phyloP scores from a whole-genome alignment of 2,888 invertebrate species.

The Arrhopalites spinosus region DNA sequence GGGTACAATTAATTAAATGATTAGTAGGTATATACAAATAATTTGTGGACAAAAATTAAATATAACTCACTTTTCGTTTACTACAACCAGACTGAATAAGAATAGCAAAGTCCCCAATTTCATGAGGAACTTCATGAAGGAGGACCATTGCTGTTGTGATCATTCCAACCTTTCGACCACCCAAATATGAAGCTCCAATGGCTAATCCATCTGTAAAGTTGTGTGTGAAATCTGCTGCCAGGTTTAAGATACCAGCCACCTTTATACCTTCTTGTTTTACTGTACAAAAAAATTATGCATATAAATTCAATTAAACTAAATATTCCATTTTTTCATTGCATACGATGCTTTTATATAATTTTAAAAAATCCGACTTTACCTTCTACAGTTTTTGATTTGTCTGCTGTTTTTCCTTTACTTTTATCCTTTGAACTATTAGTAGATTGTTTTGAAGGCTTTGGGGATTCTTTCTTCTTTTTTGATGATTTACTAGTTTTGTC shows the following conservation, averaged over 20 bases:
- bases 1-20: neutral
- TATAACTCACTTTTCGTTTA: conserved; percentile 70
- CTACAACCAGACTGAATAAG: conserved; percentile 96
- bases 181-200: conserved; percentile 96
- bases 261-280: conserved; percentile 65
- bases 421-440: neutral
- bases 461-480: conserved; percentile 9
- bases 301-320: too few species aligned
- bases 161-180: conserved; percentile 82
- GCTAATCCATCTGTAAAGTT: conserved; percentile 99
- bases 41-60: neutral
- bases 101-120: conserved; percentile 99
- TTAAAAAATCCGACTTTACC: too few species aligned
- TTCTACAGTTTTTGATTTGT: neutral
- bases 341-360: too few species aligned
- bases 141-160: conserved; percentile 95
- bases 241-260: conserved; percentile 91
- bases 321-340: too few species aligned
- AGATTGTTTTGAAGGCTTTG: neutral
- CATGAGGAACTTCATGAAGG: conserved; percentile 97
- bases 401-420: conserved; percentile 3
- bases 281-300: conserved; percentile 1
- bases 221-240: conserved; percentile 97
- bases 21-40: neutral
- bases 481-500: conserved; percentile 8